Percentiles rank a stretch among this genome's conserved stretches.
Evolutionary conservation across 2,113 vertebrate genomes (phyloP).

Genomic region (Microtus pennsylvanicus): DNA sequence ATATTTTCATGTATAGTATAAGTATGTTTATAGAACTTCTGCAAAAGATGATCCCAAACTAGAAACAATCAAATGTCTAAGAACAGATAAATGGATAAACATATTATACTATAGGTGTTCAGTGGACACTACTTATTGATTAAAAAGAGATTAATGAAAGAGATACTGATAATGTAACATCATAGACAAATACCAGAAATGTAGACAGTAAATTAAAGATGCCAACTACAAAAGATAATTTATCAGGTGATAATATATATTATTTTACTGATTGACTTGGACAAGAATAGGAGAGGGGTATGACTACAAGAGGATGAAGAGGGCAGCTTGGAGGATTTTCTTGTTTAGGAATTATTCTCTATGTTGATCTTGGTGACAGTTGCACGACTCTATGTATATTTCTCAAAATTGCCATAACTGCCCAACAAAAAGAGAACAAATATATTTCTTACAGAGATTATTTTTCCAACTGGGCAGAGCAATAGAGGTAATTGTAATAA

Average conservation of each 20-base stretch:
- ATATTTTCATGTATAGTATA: neutral
- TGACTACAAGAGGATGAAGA: neutral
- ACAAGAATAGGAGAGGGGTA: neutral
- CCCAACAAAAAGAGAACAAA: neutral
- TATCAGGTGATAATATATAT: neutral
- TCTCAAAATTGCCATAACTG: slow-evolving; percentile 21
- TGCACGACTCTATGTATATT: neutral
- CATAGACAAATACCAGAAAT: neutral
- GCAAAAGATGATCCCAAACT: neutral
- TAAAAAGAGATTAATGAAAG: neutral
- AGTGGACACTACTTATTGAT: neutral
- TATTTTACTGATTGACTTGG: neutral
- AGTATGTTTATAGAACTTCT: neutral
- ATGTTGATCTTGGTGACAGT: neutral
- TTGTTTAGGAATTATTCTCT: neutral
- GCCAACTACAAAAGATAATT: neutral
- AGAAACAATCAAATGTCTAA: neutral
- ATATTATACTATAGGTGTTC: neutral
- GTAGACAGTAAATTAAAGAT: slow-evolving; percentile 7
- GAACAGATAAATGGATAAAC: neutral
- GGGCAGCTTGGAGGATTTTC: neutral
- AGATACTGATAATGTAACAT: neutral
- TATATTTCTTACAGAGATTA: neutral
- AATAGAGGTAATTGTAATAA: neutral
- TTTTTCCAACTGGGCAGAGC: neutral